Percentiles rank a stretch among this genome's conserved stretches.
These are phyloP conservation scores for Labeo catla DNA, from an alignment of 2,113 vertebrate species.

Conservation along the genomic window DNA sequence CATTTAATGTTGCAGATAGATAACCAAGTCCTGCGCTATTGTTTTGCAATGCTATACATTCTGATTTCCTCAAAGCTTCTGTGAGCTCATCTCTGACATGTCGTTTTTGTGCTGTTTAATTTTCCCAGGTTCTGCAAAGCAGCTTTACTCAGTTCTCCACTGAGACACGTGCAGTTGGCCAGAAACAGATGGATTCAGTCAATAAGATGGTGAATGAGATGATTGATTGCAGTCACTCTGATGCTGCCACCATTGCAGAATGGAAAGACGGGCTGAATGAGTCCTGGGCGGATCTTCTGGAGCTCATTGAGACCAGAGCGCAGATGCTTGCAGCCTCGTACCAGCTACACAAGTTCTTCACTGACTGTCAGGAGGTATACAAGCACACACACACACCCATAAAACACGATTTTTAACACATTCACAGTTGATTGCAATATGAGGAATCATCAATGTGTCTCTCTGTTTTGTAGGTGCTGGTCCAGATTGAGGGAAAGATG, in stretches of 20 bases:
- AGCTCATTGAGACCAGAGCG: slow-evolving; percentile 90
- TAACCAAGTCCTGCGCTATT: background rate
- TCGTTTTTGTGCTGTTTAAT: background rate
- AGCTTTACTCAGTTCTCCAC: slow-evolving; percentile 89
- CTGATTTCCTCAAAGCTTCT: background rate
- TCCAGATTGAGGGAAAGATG: slow-evolving; percentile 78
- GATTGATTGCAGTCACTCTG: slow-evolving; percentile 86
- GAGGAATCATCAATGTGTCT: slow-evolving; percentile 5
- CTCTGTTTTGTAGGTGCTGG: slow-evolving; percentile 69
- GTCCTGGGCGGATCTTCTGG: slow-evolving; percentile 92
- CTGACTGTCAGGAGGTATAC: slow-evolving; percentile 84
- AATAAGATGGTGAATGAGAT: slow-evolving; percentile 90
- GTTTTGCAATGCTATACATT: background rate
- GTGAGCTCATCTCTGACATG: slow-evolving; percentile 1
- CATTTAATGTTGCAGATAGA: background rate
- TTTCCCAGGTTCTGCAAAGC: slow-evolving; percentile 84
- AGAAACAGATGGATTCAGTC: slow-evolving; percentile 86
- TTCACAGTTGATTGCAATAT: background rate
- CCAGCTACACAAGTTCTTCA: slow-evolving; percentile 92
- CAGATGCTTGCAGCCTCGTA: slow-evolving; percentile 90
- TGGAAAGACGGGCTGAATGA: slow-evolving; percentile 96
- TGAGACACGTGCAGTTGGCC: slow-evolving; percentile 87
- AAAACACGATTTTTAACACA: background rate
- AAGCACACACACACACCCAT: slow-evolving; percentile 33
- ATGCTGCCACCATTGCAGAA: slow-evolving; percentile 89